Percentiles rank a stretch among this genome's conserved stretches.
Evolutionary conservation across 30 jellyfish, hydroid and myxozoan species (phyloP).

Genomic region (Euphysa ruthae): DNA sequence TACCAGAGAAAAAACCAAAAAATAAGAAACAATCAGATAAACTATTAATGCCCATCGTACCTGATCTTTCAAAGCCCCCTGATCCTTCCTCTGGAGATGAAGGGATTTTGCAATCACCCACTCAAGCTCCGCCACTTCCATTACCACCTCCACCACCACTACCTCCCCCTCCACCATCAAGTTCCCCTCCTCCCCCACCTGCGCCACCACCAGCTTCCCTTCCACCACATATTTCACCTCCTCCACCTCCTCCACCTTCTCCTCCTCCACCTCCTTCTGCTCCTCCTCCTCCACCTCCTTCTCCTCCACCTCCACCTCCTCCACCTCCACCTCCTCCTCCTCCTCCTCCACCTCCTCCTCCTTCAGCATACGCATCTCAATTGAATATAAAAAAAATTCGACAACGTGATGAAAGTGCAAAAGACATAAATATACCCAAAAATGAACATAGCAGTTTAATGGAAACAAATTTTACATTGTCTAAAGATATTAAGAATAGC

Average conservation of each 20-base stretch:
- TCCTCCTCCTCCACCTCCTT: slow-evolving; percentile 7
- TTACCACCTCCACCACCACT: background rate
- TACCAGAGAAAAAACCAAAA: too few species aligned
- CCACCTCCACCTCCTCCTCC: background rate
- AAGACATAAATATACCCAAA: too few species aligned
- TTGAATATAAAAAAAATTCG: too few species aligned
- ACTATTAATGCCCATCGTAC: too few species aligned
- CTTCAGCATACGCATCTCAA: too few species aligned
- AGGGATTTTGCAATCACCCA: background rate
- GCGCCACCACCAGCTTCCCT: background rate
- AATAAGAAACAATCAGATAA: too few species aligned
- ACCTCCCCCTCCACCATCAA: background rate
- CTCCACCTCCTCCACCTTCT: background rate
- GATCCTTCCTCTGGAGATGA: too few species aligned
- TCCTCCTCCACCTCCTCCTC: background rate
- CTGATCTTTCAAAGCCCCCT: too few species aligned
- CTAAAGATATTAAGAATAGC: too few species aligned
- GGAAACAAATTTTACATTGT: too few species aligned
- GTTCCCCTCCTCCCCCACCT: background rate
- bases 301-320: background rate
- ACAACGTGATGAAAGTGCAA: too few species aligned
- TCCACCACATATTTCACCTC: background rate
- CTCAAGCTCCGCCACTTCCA: background rate
- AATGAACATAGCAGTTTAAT: too few species aligned
- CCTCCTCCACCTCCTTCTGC: slow-evolving; percentile 2